These are phyloP conservation scores for Drosophila helvetica DNA, from an alignment of 2,888 invertebrate genomes.

Conservation along the genomic window DNA sequence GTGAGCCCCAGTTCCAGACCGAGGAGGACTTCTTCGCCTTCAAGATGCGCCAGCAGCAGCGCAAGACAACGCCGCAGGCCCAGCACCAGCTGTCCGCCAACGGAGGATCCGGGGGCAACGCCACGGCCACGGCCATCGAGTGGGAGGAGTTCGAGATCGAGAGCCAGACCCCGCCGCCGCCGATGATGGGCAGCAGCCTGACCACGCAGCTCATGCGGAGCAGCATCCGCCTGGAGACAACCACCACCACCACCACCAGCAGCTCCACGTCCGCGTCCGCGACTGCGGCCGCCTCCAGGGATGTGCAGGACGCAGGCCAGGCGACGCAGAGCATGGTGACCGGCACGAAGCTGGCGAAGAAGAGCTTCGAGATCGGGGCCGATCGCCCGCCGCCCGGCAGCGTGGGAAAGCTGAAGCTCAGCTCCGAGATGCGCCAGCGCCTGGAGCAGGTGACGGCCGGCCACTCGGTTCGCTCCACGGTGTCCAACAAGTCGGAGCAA, in stretches of 20 bases:
- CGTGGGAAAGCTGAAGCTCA: constrained; percentile 94
- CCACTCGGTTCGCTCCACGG: constrained; percentile 92
- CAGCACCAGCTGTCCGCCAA: constrained; percentile 82
- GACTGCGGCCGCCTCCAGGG: constrained; percentile 1
- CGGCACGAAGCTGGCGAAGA: constrained; percentile 77
- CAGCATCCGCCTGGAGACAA: constrained; percentile 78
- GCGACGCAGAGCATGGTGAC: constrained; percentile 39
- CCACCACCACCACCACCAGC: constrained; percentile 42
- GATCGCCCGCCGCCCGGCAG: constrained; percentile 93
- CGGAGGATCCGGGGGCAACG: constrained; percentile 70
- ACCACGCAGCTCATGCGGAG: constrained; percentile 71
- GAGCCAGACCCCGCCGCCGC: constrained; percentile 74
- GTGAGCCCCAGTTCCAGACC: constrained; percentile 88
- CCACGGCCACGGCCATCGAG: constrained; percentile 86
- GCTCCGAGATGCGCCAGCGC: constrained; percentile 95
- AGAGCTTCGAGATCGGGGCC: constrained; percentile 92
- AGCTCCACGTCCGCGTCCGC: constrained; percentile 52
- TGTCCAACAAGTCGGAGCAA: constrained; percentile 89
- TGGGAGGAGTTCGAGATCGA: constrained; percentile 94
- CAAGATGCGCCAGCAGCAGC: constrained; percentile 92
- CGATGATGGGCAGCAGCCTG: constrained; percentile 24
- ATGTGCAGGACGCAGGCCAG: constrained; percentile 59
- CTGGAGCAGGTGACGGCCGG: constrained; percentile 95
- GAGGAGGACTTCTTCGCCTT: constrained; percentile 95
- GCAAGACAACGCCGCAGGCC: constrained; percentile 91